A percentile compares a stretch with the other conserved stretches of the same genome.
phyloP scores from a whole-genome alignment of 2,888 invertebrate species.

The Nowickia ferox region DNA sequence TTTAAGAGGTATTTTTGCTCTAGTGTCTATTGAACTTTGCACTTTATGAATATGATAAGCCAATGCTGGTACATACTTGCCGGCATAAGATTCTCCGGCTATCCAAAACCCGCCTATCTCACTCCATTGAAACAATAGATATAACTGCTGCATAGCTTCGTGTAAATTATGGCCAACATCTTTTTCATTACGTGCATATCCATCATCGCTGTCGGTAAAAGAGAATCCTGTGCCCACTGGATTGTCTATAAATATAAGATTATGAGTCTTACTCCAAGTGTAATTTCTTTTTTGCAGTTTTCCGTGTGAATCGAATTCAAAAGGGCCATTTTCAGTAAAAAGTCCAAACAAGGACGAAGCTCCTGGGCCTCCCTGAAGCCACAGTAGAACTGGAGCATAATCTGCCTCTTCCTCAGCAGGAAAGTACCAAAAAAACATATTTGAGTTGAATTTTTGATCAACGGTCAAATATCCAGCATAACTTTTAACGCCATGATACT shows the following conservation, averaged over 20 bases:
- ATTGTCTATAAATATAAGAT: conserved; percentile 95
- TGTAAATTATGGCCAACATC: conserved; percentile 92
- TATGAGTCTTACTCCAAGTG: conserved; percentile 90
- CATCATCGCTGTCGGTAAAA: conserved; percentile 90
- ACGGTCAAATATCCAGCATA: conserved; percentile 91
- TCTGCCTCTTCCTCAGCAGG: conserved; percentile 86
- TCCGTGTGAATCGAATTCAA: conserved; percentile 84
- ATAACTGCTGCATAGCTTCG: conserved; percentile 91
- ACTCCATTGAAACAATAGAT: conserved; percentile 90
- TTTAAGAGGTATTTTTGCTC: conserved; percentile 81
- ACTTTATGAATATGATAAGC: conserved; percentile 86
- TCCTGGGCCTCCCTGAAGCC: conserved; percentile 95
- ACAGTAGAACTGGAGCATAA: conserved; percentile 89
- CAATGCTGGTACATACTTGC: conserved; percentile 90
- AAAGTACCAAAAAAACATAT: conserved; percentile 96
- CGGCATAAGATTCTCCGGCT: conserved; percentile 95
- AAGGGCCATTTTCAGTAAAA: conserved; percentile 93
- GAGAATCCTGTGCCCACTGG: conserved; percentile 97
- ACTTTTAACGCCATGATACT: conserved; percentile 83
- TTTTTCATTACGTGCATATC: conserved; percentile 91
- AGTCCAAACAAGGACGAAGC: conserved; percentile 91
- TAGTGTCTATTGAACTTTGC: conserved; percentile 81
- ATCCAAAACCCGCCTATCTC: conserved; percentile 91
- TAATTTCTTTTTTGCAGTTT: conserved; percentile 86
- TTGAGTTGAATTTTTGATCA: conserved; percentile 89